Conservation (phyloP, 2,113 vertebrate species). For the Tupaia tana region DNA sequence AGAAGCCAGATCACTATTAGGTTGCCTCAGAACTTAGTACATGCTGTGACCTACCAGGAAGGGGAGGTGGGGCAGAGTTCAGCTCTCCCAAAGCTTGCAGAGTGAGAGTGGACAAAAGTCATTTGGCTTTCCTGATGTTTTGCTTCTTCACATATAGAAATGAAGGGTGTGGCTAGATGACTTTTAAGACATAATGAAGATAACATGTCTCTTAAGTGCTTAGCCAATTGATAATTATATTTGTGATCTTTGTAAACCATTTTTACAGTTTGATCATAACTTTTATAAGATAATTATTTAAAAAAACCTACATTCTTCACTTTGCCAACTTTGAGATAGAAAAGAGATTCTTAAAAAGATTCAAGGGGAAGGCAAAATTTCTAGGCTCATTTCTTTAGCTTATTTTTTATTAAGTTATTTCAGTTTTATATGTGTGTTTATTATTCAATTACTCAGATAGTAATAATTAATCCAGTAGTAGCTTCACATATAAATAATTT, state of each 20-base stretch:
- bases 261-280: no score
- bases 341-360: not conserved
- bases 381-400: not conserved
- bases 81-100: no score
- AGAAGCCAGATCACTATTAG: no score
- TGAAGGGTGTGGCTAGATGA: no score
- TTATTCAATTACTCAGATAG: not conserved
- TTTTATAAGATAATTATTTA: not conserved
- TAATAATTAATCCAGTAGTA: not conserved
- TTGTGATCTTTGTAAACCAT: not conserved
- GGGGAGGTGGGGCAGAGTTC: no score
- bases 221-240: not conserved
- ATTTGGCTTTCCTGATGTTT: no score
- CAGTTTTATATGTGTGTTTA: not conserved
- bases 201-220: not conserved
- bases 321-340: not conserved
- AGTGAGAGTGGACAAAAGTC: no score
- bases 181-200: not conserved
- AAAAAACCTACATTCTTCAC: not conserved
- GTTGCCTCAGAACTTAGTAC: no score
- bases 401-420: not conserved
- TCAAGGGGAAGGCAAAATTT: not conserved
- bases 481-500: constrained; percentile 10
- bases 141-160: no score
- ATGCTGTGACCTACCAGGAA: no score